phyloP scores from a whole-genome alignment of 2,888 invertebrate genomes.

The Hydrotaea diabolus region DNA sequence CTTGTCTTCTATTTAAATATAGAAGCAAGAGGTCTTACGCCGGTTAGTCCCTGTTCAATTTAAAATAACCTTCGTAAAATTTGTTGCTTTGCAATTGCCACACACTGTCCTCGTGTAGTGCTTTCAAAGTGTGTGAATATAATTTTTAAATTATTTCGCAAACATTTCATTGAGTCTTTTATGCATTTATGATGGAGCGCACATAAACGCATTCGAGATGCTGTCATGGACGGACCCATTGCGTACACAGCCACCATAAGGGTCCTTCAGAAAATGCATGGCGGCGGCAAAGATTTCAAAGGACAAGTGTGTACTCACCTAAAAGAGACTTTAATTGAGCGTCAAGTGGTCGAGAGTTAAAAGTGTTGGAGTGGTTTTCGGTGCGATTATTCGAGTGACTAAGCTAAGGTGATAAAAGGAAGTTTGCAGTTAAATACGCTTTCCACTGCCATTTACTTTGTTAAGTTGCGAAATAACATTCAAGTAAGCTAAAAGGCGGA shows the following conservation, averaged over 20 bases:
- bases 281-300: background rate
- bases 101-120: background rate
- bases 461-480: too few species aligned
- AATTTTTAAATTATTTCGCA: background rate
- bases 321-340: background rate
- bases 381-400: too few species aligned
- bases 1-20: too few species aligned
- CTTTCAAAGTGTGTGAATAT: background rate
- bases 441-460: too few species aligned
- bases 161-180: background rate
- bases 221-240: background rate
- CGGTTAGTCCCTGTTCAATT: too few species aligned
- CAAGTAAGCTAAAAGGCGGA: too few species aligned
- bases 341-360: background rate
- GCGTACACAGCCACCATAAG: background rate
- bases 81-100: background rate
- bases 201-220: background rate
- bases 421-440: background rate
- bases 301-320: background rate
- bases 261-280: background rate
- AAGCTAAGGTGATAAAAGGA: too few species aligned
- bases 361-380: background rate
- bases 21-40: too few species aligned
- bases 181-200: background rate
- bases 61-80: too few species aligned